phyloP scores from a whole-genome alignment of 2,888 invertebrate genomes.

The Siphlonurus alternatus region DNA sequence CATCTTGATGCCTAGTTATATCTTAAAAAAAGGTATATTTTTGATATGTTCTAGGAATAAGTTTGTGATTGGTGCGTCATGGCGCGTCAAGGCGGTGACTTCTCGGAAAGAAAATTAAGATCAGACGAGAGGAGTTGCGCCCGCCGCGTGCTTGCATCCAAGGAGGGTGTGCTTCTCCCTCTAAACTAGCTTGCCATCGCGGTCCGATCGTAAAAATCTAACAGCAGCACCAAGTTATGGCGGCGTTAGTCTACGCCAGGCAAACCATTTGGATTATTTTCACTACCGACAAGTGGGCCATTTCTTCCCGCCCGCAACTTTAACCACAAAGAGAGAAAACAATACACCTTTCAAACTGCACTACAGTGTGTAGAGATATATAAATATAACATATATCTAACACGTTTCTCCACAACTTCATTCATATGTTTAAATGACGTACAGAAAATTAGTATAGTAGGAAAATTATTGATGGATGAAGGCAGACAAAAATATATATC shows the following conservation, averaged over 20 bases:
- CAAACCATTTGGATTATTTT: not conserved
- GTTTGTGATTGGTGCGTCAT: not conserved
- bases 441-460: too few relatives aligned
- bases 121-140: not conserved
- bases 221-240: not conserved
- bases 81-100: too few relatives aligned
- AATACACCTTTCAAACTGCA: too few relatives aligned
- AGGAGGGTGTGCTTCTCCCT: not conserved
- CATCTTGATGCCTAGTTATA: too few relatives aligned
- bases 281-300: not conserved
- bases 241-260: too few relatives aligned
- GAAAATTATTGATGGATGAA: too few relatives aligned
- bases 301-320: not conserved
- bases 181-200: not conserved
- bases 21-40: not conserved
- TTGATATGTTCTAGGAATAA: not conserved
- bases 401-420: too few relatives aligned
- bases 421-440: too few relatives aligned
- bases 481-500: too few relatives aligned
- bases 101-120: not conserved
- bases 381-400: too few relatives aligned
- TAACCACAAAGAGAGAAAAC: not conserved
- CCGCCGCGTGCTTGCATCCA: not conserved
- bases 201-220: not conserved
- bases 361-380: too few relatives aligned